Conservation (phyloP, 2,888 invertebrate genomes). For the Caenorhabditis becei region DNA sequence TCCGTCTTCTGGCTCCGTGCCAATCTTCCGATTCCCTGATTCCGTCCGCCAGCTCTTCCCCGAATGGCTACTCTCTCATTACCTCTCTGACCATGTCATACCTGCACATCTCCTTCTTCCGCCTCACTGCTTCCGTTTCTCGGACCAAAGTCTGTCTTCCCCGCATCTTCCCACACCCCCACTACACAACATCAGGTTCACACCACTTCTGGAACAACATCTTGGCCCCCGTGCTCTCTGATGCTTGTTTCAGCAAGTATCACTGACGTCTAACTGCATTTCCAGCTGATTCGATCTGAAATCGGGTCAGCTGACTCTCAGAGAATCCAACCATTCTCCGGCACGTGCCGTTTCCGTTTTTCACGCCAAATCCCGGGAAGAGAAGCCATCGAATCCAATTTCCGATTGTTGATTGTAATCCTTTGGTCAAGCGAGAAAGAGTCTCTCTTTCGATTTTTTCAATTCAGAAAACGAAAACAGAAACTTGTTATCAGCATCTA, state of each 20-base stretch:
- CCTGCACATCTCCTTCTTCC: not conserved
- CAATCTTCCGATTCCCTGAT: too few species aligned
- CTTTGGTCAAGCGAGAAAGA: not conserved
- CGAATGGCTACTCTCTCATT: too few species aligned
- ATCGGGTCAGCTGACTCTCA: not conserved
- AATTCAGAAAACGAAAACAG: not conserved
- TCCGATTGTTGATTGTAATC: conserved; percentile 47
- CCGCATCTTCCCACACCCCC: not conserved
- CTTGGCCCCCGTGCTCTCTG: conserved; percentile 4
- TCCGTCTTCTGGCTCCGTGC: too few species aligned
- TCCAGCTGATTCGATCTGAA: not conserved
- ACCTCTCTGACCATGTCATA: too few species aligned
- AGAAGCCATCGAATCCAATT: conserved; percentile 44
- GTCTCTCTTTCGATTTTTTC: not conserved
- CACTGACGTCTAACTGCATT: too few species aligned
- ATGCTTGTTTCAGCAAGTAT: not conserved
- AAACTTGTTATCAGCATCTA: not conserved
- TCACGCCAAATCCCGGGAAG: conserved; percentile 9
- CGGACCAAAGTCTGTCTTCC: not conserved
- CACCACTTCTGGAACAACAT: not conserved
- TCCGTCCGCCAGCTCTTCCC: too few species aligned
- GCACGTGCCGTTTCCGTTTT: conserved; percentile 36
- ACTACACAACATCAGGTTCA: not conserved
- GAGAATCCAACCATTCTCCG: not conserved
- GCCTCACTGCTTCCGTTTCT: not conserved